Conservation (phyloP, 37 sponge, comb jelly and placozoan genomes). For the Dysidea cf. avara region DNA sequence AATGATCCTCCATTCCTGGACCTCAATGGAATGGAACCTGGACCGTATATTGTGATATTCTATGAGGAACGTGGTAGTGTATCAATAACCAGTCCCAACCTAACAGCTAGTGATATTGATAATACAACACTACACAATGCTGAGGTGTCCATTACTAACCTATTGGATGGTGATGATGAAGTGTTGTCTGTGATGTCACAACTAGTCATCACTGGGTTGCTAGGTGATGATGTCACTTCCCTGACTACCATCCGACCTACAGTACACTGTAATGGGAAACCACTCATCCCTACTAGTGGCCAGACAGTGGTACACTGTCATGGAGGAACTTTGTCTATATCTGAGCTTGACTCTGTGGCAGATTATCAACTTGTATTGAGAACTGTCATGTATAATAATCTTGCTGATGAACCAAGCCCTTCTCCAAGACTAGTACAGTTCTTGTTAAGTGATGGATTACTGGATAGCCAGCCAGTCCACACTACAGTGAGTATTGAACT, state of each 20-base stretch:
- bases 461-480: conserved; percentile 41
- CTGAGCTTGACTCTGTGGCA: conserved; percentile 55
- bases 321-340: conserved; percentile 51
- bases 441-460: conserved; percentile 60
- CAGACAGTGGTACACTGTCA: no score
- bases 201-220: conserved; percentile 5
- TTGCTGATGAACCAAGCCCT: conserved; percentile 82
- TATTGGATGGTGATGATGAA: conserved; percentile 48
- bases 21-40: conserved; percentile 61
- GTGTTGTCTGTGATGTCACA: conserved; percentile 44
- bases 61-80: conserved; percentile 67
- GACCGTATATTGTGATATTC: conserved; percentile 24
- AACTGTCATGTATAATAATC: conserved; percentile 74
- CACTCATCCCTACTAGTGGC: conserved; percentile 10
- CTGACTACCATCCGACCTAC: not conserved
- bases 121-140: conserved; percentile 48
- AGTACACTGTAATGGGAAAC: conserved; percentile 17
- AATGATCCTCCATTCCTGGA: conserved; percentile 81
- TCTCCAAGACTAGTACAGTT: conserved; percentile 40
- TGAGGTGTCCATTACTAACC: conserved; percentile 52
- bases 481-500: conserved; percentile 53
- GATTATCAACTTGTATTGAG: conserved; percentile 67
- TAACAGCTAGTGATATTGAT: conserved; percentile 74
- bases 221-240: conserved; percentile 6
- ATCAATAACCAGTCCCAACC: conserved; percentile 12